Percentiles rank a stretch among this genome's conserved stretches.
These are phyloP conservation scores for Pocota personata DNA, from an alignment of 2,888 invertebrate genomes.

Conservation along the genomic window DNA sequence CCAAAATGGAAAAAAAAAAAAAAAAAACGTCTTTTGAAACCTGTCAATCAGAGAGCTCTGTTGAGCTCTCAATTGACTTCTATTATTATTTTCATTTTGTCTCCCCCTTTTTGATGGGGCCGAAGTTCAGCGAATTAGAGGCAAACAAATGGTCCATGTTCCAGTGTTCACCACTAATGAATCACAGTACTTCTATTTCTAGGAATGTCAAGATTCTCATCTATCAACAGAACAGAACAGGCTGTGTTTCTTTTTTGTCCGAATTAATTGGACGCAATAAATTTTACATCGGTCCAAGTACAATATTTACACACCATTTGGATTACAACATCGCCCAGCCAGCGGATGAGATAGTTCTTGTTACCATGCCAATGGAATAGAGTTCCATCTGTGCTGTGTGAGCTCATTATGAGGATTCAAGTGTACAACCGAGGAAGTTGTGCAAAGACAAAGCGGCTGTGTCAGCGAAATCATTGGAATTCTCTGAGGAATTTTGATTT, in stretches of 20 bases:
- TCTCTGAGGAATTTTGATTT: constrained; percentile 56
- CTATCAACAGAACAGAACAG: neutral
- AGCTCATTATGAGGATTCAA: constrained; percentile 3
- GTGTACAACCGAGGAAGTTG: constrained; percentile 35
- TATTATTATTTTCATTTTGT: constrained; percentile 38
- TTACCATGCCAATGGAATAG: constrained; percentile 23
- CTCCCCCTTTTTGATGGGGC: neutral
- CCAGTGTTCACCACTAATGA: constrained; percentile 32
- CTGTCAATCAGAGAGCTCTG: constrained; percentile 64
- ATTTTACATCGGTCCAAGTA: constrained; percentile 54
- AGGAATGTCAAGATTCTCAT: constrained; percentile 44
- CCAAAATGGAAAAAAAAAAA: neutral
- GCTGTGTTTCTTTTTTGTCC: neutral
- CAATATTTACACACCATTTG: constrained; percentile 62
- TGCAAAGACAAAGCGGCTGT: constrained; percentile 41
- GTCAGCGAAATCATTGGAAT: constrained; percentile 52
- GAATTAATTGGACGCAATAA: constrained; percentile 64
- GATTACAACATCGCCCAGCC: constrained; percentile 60
- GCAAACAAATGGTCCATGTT: constrained; percentile 54
- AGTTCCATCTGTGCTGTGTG: constrained; percentile 24
- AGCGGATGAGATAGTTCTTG: neutral
- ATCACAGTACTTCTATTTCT: constrained; percentile 31
- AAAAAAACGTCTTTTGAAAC: constrained; percentile 36
- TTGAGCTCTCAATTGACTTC: constrained; percentile 71
- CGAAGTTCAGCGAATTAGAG: constrained; percentile 54